Evolutionary conservation across 2,888 invertebrate genomes (phyloP).

Genomic region (Melipona bicolor): DNA sequence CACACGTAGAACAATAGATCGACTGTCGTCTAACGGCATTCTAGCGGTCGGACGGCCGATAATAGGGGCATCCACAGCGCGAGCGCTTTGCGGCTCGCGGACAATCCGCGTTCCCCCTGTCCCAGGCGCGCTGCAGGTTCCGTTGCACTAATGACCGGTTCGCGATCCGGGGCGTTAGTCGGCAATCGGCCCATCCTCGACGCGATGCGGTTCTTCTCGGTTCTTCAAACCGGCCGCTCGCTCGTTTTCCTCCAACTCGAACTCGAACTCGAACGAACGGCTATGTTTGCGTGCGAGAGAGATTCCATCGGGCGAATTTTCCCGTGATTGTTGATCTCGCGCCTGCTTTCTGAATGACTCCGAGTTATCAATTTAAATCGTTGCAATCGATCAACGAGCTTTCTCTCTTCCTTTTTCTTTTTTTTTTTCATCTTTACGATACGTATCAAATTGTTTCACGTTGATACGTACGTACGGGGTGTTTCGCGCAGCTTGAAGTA

Average conservation of each 20-base stretch:
- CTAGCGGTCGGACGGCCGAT: constrained; percentile 79
- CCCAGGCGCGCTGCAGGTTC: constrained; percentile 73
- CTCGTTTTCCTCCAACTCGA: constrained; percentile 6
- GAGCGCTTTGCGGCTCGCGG: constrained; percentile 58
- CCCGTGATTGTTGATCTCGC: too few species aligned
- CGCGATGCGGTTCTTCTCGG: constrained; percentile 16
- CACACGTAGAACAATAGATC: constrained; percentile 79
- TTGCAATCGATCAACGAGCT: too few species aligned
- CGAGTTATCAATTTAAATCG: too few species aligned
- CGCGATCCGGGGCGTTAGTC: constrained; percentile 64
- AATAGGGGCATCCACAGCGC: constrained; percentile 72
- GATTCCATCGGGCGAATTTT: too few species aligned
- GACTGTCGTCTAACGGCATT: constrained; percentile 80
- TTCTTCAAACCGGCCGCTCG: constrained; percentile 17
- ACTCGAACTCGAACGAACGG: constrained; percentile 1
- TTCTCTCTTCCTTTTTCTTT: too few species aligned
- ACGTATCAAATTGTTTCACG: too few species aligned
- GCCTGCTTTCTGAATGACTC: too few species aligned
- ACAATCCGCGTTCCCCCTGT: constrained; percentile 71
- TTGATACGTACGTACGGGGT: too few species aligned
- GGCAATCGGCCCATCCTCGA: constrained; percentile 57
- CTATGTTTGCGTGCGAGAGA: too few species aligned
- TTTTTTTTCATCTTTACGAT: too few species aligned
- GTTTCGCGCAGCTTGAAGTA: too few species aligned
- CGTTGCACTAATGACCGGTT: constrained; percentile 77